Percentiles rank a stretch among this genome's conserved stretches.
Evolutionary conservation across 2,113 vertebrate species (phyloP).

Genomic region (Ictalurus furcatus): DNA sequence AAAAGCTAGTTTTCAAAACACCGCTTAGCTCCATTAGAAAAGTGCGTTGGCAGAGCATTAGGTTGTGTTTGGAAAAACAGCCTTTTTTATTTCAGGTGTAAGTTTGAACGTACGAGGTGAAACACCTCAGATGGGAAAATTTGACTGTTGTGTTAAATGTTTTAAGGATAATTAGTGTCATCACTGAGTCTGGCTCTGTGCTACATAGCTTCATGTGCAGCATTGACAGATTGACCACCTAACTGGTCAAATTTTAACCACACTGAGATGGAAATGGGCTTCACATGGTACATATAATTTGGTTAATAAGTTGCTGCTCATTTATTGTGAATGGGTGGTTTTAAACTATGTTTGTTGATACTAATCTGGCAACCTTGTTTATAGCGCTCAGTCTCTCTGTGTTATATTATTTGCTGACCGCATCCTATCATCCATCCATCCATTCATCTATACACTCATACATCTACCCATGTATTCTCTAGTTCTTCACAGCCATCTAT

Average conservation of each 20-base stretch:
- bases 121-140: not conserved
- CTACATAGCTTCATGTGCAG: not conserved
- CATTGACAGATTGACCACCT: not conserved
- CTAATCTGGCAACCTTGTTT: not conserved
- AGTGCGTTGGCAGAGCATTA: not conserved
- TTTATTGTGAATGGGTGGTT: not conserved
- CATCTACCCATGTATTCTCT: not conserved
- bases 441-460: not conserved
- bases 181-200: not conserved
- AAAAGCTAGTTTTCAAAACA: not conserved
- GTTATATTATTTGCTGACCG: not conserved
- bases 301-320: not conserved
- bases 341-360: not conserved
- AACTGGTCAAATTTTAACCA: not conserved
- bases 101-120: not conserved
- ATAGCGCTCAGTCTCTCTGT: not conserved
- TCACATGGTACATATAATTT: not conserved
- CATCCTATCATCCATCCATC: not conserved
- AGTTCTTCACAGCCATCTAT: not conserved
- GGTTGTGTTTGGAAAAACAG: not conserved
- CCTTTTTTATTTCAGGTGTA: not conserved
- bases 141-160: not conserved
- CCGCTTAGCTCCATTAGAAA: not conserved
- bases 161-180: not conserved
- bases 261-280: not conserved